Evolutionary conservation across 2,888 invertebrate species (phyloP).

Genomic region (Lordiphosa andalusiaca): DNA sequence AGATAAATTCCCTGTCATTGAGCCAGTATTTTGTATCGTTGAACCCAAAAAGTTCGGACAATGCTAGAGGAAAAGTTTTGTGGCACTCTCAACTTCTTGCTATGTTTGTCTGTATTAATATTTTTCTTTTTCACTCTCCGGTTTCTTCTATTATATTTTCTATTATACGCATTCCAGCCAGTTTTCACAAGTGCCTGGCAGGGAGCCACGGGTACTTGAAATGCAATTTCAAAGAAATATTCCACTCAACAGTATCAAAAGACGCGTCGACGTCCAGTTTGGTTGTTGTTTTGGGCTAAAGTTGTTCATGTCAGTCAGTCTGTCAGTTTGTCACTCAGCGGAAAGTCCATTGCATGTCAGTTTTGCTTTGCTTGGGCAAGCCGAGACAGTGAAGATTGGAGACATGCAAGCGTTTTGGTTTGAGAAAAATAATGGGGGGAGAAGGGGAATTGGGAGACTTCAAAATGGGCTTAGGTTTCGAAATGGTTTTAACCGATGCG

Average conservation of each 20-base stretch:
- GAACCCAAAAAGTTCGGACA: constrained; percentile 24
- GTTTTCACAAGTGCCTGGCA: constrained; percentile 9
- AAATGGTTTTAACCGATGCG: too few relatives aligned
- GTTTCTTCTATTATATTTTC: constrained; percentile 21
- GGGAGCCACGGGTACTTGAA: constrained; percentile 27
- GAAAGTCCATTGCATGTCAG: constrained; percentile 11
- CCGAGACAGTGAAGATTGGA: background rate
- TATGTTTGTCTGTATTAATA: constrained; percentile 51
- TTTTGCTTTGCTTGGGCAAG: constrained; percentile 4
- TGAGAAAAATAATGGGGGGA: too few relatives aligned
- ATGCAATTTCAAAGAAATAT: constrained; percentile 54
- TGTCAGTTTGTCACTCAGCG: constrained; percentile 13
- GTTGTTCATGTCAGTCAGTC: constrained; percentile 13
- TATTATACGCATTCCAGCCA: constrained; percentile 42
- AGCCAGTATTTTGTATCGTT: constrained; percentile 40
- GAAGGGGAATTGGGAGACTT: too few relatives aligned
- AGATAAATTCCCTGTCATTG: constrained; percentile 42
- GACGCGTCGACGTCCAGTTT: constrained; percentile 18
- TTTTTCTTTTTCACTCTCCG: constrained; percentile 34
- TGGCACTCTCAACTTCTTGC: constrained; percentile 40
- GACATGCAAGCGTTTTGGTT: background rate
- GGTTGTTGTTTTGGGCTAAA: background rate
- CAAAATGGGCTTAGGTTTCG: too few relatives aligned
- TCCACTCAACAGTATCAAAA: constrained; percentile 50
- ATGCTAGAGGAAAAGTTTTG: constrained; percentile 40